Percentiles rank a stretch among this genome's conserved stretches.
These are phyloP conservation scores for Thaumatotibia leucotreta DNA, from an alignment of 1,140 invertebrate genomes.

Conservation along the genomic window DNA sequence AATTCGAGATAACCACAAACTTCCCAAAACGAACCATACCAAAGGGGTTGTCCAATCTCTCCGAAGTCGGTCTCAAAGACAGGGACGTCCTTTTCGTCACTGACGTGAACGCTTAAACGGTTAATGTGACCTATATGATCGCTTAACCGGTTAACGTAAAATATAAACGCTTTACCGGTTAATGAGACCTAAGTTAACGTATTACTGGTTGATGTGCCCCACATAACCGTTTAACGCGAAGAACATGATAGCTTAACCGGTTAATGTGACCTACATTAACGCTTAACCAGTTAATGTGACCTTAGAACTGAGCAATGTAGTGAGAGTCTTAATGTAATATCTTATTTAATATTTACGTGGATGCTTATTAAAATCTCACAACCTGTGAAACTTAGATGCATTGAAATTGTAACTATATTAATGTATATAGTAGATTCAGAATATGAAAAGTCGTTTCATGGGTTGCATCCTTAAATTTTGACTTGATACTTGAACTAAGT, in stretches of 20 bases:
- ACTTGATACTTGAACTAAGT: too few relatives aligned
- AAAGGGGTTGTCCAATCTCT: slow-evolving; percentile 79
- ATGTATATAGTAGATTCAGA: too few relatives aligned
- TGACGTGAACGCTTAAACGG: slow-evolving; percentile 78
- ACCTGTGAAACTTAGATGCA: background rate
- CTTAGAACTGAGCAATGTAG: background rate
- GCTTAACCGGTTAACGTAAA: slow-evolving; percentile 96
- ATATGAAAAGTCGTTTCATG: background rate
- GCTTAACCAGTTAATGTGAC: background rate
- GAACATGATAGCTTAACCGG: too few relatives aligned
- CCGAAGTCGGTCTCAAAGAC: slow-evolving; percentile 88
- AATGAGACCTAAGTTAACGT: too few relatives aligned
- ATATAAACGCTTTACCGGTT: slow-evolving; percentile 93
- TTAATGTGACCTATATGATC: slow-evolving; percentile 79
- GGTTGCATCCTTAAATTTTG: too few relatives aligned
- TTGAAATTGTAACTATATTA: background rate
- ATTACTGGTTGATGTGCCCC: too few relatives aligned
- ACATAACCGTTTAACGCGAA: too few relatives aligned
- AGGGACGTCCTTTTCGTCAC: slow-evolving; percentile 96
- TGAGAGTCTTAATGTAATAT: background rate
- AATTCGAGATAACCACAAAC: slow-evolving; percentile 97
- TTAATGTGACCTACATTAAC: too few relatives aligned
- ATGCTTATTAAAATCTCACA: background rate
- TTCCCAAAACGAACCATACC: slow-evolving; percentile 92
- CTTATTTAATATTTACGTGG: background rate